These are phyloP conservation scores for Tipula unca DNA, from an alignment of 2,888 invertebrate species.

Conservation along the genomic window DNA sequence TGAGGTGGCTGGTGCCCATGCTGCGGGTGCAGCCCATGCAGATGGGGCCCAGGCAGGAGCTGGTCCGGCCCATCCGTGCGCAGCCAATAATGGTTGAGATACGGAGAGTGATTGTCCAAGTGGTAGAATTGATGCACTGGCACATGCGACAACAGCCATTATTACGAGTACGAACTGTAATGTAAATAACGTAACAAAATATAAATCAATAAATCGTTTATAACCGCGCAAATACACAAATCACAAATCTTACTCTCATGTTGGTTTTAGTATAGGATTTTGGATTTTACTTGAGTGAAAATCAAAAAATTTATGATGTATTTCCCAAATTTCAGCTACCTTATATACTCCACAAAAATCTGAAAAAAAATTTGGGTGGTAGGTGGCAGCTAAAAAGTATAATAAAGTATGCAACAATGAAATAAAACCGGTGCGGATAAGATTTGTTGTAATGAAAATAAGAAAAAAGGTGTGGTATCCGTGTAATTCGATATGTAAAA, in stretches of 20 bases:
- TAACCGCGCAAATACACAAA: background rate
- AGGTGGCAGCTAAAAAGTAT: background rate
- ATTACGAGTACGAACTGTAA: background rate
- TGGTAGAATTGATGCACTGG: background rate
- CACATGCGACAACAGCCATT: background rate
- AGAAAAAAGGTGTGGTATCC: background rate
- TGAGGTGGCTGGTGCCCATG: background rate
- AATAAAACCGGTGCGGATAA: background rate
- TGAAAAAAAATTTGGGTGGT: background rate
- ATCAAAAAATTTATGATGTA: background rate
- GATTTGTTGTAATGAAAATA: background rate
- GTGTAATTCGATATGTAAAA: background rate
- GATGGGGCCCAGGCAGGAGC: background rate
- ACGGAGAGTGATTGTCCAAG: background rate
- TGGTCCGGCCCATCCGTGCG: background rate
- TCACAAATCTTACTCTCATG: background rate
- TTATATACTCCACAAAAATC: background rate
- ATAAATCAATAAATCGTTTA: background rate
- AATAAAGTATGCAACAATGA: background rate
- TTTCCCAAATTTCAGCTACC: background rate
- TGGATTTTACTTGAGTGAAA: background rate
- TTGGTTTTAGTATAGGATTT: background rate
- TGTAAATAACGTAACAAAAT: background rate
- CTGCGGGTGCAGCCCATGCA: background rate
- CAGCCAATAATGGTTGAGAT: background rate